Percentiles rank a stretch among this genome's conserved stretches.
phyloP scores from a whole-genome alignment of 2,888 invertebrate species.

The Cantharis rustica region DNA sequence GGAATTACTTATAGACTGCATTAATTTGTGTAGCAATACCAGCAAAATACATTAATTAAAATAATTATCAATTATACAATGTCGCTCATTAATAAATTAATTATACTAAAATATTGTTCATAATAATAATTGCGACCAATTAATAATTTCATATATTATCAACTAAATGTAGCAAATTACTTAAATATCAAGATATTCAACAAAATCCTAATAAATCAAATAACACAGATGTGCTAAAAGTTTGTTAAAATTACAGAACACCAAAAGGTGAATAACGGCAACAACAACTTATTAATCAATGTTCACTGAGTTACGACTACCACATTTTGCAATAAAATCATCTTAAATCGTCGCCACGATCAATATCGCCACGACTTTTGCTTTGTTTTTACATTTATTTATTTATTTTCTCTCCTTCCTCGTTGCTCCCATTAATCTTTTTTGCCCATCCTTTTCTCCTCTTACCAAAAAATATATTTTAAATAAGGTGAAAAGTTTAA shows the following conservation, averaged over 20 bases:
- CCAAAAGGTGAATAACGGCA: background rate
- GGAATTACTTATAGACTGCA: constrained; percentile 3
- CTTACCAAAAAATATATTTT: no score
- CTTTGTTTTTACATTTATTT: background rate
- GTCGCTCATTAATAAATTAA: background rate
- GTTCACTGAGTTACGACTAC: background rate
- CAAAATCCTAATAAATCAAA: background rate
- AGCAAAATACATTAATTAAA: background rate
- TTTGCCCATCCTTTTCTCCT: no score
- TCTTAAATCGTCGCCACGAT: background rate
- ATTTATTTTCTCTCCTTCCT: no score
- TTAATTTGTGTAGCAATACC: constrained; percentile 2
- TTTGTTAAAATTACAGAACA: background rate
- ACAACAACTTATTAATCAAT: background rate
- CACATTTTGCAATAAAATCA: background rate
- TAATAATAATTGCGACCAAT: background rate
- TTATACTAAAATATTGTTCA: background rate
- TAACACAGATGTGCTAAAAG: background rate
- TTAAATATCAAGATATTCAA: background rate
- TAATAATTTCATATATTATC: background rate
- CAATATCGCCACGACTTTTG: background rate
- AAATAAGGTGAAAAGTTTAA: no score
- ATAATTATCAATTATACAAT: background rate
- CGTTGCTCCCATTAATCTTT: no score
- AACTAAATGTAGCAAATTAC: background rate